phyloP scores from a whole-genome alignment of 2,888 invertebrate species.

The Pristionchus exspectatus region DNA sequence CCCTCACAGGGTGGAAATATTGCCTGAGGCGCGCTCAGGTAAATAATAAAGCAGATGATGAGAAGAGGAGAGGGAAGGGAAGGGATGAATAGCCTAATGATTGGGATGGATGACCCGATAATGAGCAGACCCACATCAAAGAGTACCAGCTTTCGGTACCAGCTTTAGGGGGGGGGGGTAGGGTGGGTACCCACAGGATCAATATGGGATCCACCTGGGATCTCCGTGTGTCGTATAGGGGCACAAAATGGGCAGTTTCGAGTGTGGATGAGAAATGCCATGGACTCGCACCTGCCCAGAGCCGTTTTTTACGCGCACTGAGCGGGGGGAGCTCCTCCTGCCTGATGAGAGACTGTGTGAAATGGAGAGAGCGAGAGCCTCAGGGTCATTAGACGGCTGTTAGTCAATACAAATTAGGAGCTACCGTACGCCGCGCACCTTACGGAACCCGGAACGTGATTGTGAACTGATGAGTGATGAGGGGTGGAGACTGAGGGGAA shows the following conservation, averaged over 20 bases:
- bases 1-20: background rate
- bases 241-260: slow-evolving; percentile 39
- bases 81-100: slow-evolving; percentile 30
- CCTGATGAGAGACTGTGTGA: background rate
- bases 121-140: slow-evolving; percentile 42
- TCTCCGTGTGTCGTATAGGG: background rate
- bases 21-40: background rate
- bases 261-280: slow-evolving; percentile 27
- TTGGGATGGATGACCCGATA: slow-evolving; percentile 35
- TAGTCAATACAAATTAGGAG: background rate
- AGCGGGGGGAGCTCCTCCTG: background rate
- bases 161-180: background rate
- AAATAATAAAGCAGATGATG: slow-evolving; percentile 43
- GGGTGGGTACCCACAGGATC: background rate
- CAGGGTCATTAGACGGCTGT: background rate
- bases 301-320: background rate
- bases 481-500: background rate
- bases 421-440: background rate
- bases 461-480: background rate
- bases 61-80: background rate
- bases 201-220: slow-evolving; percentile 27
- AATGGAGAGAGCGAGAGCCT: background rate
- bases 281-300: slow-evolving; percentile 9
- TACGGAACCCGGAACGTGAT: background rate
- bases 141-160: slow-evolving; percentile 19